A percentile compares a stretch with the other conserved stretches of the same genome.
phyloP scores from a whole-genome alignment of 2,113 vertebrate genomes.

The Oxyura jamaicensis region DNA sequence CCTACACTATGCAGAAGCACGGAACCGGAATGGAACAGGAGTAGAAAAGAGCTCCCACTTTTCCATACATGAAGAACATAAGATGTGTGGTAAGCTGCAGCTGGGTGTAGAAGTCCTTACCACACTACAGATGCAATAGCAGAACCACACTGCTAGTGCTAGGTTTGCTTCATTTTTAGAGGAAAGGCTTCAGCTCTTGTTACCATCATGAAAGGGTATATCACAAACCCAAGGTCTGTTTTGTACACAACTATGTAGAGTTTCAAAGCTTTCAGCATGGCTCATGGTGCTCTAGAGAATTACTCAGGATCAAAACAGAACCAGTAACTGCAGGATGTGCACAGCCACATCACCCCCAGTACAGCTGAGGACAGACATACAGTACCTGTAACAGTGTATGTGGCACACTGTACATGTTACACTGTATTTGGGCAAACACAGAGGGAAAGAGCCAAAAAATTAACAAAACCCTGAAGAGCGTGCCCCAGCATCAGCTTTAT shows the following conservation, averaged over 20 bases:
- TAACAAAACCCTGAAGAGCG: background rate
- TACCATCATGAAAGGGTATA: background rate
- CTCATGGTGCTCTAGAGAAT: background rate
- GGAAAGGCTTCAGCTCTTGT: background rate
- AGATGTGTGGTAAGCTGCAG: background rate
- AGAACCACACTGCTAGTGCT: rapidly evolving
- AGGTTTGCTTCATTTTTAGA: background rate
- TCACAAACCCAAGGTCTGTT: background rate
- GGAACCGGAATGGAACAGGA: background rate
- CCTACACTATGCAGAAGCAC: background rate
- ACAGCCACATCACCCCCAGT: background rate
- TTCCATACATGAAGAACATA: background rate
- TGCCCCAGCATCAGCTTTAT: conserved; percentile 45
- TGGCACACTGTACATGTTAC: rapidly evolving
- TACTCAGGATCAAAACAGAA: background rate
- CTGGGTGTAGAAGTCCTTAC: background rate
- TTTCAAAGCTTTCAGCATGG: background rate
- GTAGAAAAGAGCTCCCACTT: background rate
- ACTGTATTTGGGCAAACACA: background rate
- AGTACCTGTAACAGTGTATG: no score
- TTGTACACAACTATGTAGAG: background rate
- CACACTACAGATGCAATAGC: background rate
- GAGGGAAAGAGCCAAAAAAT: background rate
- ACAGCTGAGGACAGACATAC: background rate
- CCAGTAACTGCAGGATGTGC: background rate